Evolutionary conservation across 2,113 vertebrate genomes (phyloP).

Genomic region (Microtus pennsylvanicus): DNA sequence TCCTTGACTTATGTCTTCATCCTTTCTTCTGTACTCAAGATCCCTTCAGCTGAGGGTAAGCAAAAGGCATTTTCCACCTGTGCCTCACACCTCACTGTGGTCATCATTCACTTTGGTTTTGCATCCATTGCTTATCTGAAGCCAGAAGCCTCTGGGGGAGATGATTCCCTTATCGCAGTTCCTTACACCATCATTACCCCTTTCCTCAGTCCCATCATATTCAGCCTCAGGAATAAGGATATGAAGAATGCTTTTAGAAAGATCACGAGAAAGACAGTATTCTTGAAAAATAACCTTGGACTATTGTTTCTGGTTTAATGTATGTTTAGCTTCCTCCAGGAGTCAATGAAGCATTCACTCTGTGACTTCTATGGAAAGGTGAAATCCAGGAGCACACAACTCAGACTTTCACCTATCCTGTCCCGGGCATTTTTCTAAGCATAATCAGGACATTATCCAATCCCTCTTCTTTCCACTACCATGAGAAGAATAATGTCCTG

Average conservation of each 20-base stretch:
- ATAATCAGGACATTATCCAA: not conserved
- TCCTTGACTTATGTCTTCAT: constrained; percentile 64
- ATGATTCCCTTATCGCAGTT: constrained; percentile 47
- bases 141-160: not conserved
- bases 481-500: not conserved
- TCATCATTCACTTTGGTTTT: constrained; percentile 74
- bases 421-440: not conserved
- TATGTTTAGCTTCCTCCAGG: not conserved
- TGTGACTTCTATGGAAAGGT: not conserved
- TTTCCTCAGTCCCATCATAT: constrained; percentile 74
- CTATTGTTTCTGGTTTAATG: not conserved
- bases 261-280: not conserved
- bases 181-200: constrained; percentile 66
- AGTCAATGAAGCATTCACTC: not conserved
- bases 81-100: constrained; percentile 71
- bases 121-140: constrained; percentile 70
- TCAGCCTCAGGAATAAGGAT: constrained; percentile 79
- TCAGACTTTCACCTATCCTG: not conserved
- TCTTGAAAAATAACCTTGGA: not conserved
- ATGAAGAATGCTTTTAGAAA: constrained; percentile 71
- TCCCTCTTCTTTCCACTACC: not conserved
- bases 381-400: not conserved
- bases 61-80: constrained; percentile 76
- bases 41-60: constrained; percentile 56
- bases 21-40: constrained; percentile 67